Conservation (phyloP, 2,113 vertebrate genomes). For the Bagarius yarrelli region DNA sequence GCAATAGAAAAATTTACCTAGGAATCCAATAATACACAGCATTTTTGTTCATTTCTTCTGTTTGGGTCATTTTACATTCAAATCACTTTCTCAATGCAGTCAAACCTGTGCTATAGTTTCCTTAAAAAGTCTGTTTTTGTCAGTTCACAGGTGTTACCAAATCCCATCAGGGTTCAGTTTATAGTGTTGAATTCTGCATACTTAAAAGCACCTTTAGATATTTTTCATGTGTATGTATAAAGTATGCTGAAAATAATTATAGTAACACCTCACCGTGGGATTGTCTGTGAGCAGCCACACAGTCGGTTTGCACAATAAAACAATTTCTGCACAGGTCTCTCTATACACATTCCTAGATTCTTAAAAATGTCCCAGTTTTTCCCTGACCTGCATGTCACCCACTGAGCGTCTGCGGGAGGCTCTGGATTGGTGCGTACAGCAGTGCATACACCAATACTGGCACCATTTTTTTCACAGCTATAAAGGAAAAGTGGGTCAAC, state of each 20-base stretch:
- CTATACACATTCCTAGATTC: background rate
- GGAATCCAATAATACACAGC: background rate
- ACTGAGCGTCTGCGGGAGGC: slow-evolving; percentile 14
- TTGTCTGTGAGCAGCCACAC: background rate
- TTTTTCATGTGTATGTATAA: background rate
- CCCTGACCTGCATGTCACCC: slow-evolving; percentile 7
- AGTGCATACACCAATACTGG: background rate
- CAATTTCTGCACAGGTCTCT: background rate
- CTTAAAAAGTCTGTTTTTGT: background rate
- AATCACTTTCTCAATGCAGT: background rate
- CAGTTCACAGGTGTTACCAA: no score
- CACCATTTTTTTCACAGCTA: slow-evolving; percentile 3
- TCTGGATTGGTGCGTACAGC: slow-evolving; percentile 3
- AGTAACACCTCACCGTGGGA: background rate
- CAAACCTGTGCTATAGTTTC: background rate
- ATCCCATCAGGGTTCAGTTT: background rate
- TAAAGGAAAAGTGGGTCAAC: background rate
- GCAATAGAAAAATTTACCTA: no score
- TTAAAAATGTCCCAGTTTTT: slow-evolving; percentile 19
- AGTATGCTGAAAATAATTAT: background rate
- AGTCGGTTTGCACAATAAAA: background rate
- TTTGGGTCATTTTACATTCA: background rate
- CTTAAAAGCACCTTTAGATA: background rate
- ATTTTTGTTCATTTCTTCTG: background rate
- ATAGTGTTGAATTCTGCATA: background rate